These are phyloP conservation scores for Nephrocerus scutellatus DNA, from an alignment of 2,888 invertebrate genomes.

Conservation along the genomic window DNA sequence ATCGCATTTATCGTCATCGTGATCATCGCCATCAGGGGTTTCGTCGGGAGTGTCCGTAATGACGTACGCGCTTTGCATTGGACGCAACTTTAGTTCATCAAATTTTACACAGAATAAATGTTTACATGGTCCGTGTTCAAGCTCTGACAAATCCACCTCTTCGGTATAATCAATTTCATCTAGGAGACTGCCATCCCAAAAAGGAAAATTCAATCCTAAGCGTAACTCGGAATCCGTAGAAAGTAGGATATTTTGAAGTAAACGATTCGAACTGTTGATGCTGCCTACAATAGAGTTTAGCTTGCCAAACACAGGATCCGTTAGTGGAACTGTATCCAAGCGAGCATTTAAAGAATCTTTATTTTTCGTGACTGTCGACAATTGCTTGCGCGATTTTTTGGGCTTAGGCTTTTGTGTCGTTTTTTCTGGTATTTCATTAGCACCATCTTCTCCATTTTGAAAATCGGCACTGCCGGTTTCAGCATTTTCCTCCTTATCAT, in stretches of 20 bases:
- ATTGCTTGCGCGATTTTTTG: slow-evolving; percentile 33
- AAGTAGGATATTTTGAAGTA: slow-evolving; percentile 55
- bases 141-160: slow-evolving; percentile 21
- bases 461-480: slow-evolving; percentile 25
- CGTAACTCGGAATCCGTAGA: slow-evolving; percentile 48
- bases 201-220: slow-evolving; percentile 35
- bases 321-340: slow-evolving; percentile 44
- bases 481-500: slow-evolving; percentile 23
- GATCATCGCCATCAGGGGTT: slow-evolving; percentile 28
- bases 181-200: slow-evolving; percentile 33
- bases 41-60: slow-evolving; percentile 41
- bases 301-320: slow-evolving; percentile 58
- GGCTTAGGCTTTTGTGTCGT: slow-evolving; percentile 26
- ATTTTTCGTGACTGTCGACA: slow-evolving; percentile 45
- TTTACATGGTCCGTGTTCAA: slow-evolving; percentile 23
- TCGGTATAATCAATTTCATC: slow-evolving; percentile 28
- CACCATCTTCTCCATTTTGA: slow-evolving; percentile 15
- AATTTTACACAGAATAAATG: slow-evolving; percentile 29
- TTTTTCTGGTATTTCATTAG: slow-evolving; percentile 18
- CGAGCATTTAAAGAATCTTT: slow-evolving; percentile 44
- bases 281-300: slow-evolving; percentile 55
- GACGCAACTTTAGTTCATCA: slow-evolving; percentile 32
- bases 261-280: slow-evolving; percentile 55
- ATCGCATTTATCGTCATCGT: slow-evolving; percentile 13
- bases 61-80: slow-evolving; percentile 39